Evolutionary conservation across 2,888 invertebrate genomes (phyloP), one percentile per base, ranked within the genome.

Genomic region (Cryptosula pallasiana): DNA sequence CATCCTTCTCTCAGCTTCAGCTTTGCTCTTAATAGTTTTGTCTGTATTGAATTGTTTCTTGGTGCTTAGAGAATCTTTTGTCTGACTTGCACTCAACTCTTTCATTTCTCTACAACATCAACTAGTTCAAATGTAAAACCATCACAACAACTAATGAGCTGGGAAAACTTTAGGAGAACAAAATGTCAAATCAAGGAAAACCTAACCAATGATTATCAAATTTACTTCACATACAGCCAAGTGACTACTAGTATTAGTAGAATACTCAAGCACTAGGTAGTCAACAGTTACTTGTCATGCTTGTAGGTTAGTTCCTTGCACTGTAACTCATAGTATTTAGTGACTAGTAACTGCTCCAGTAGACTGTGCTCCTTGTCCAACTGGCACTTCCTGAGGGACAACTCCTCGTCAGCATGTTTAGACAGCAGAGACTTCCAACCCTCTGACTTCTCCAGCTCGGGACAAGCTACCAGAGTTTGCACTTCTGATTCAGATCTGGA

Each of bases 61-160:
- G 27, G 97, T 96, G 85, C 99, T 99, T 78, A 99, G 94, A 71
- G 96, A 96, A 79, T 93, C 90, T 87, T 95, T 96, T 1, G 97
- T 95, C 86, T 99, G 99, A 72, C 91, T 90, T 3, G 91, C 89
- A 83, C 95, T 96, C 89, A 99, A 90, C 76, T 98, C 97, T 84
- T 98, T 99, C 81, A 93, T 89, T 82, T 98, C 98, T 76, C 94
- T 92, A 83, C 13, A 74, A 76, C 55, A 55, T 20, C 20, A n/a
- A n/a, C n/a, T n/a, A n/a, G n/a, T n/a, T n/a, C n/a, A n/a, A n/a
- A n/a, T n/a, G n/a, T n/a, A n/a, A n/a, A n/a, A n/a, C n/a, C n/a
- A n/a, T n/a, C n/a, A n/a, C n/a, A n/a, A n/a, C n/a, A n/a, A n/a
- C n/a, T n/a, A n/a, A n/a, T n/a, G n/a, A n/a, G n/a, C n/a, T n/a